phyloP scores from a whole-genome alignment of 1,140 invertebrate genomes.

The Papilio helenus region DNA sequence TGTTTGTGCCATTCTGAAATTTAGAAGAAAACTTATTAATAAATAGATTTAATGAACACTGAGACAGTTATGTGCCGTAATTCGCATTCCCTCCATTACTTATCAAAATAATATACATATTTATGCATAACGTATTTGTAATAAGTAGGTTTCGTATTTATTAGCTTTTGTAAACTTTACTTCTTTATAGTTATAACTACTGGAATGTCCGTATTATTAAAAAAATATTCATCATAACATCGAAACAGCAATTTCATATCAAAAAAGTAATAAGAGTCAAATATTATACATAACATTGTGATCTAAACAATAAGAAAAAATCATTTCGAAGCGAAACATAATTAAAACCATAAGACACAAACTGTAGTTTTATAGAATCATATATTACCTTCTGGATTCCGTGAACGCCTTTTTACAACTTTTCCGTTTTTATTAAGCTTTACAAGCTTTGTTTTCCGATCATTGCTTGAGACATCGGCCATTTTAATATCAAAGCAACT shows the following conservation, averaged over 20 bases:
- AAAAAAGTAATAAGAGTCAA: constrained; percentile 80
- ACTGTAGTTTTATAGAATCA: constrained; percentile 36
- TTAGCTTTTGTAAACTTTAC: background rate
- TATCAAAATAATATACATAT: background rate
- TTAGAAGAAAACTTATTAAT: background rate
- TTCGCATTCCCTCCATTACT: background rate
- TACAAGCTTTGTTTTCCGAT: constrained; percentile 76
- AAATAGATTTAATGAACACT: background rate
- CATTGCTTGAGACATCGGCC: constrained; percentile 80
- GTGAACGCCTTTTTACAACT: constrained; percentile 76
- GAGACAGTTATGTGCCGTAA: background rate
- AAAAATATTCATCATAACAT: constrained; percentile 27
- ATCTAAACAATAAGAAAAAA: constrained; percentile 43
- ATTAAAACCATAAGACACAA: constrained; percentile 32
- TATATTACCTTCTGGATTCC: constrained; percentile 80
- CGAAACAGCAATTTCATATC: constrained; percentile 55
- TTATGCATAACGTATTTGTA: background rate
- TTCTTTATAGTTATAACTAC: constrained; percentile 50
- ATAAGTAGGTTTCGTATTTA: background rate
- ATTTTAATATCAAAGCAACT: constrained; percentile 76
- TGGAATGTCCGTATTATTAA: constrained; percentile 54
- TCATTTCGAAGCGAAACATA: constrained; percentile 28
- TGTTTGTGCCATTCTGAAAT: constrained; percentile 84
- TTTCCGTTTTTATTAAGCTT: constrained; percentile 78
- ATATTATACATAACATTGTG: constrained; percentile 47